Evolutionary conservation across 2,113 vertebrate genomes (phyloP).

Genomic region (Mustela nigripes): DNA sequence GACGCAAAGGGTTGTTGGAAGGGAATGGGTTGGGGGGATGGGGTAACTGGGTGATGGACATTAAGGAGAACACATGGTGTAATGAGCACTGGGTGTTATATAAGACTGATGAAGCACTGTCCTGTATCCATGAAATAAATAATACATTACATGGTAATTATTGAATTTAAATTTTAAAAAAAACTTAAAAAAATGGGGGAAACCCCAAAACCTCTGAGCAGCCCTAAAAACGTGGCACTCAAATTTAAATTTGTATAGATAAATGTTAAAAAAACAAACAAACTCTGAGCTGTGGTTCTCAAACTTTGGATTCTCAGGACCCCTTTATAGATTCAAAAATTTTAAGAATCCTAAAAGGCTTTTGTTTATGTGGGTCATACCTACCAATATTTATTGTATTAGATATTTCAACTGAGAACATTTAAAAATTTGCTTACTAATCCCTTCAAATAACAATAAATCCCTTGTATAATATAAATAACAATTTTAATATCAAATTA

Average conservation of each 20-base stretch:
- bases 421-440: constrained; percentile 30
- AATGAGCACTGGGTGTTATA: too few relatives aligned
- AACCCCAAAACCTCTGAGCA: too few relatives aligned
- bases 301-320: neutral
- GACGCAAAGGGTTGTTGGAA: too few relatives aligned
- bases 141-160: too few relatives aligned
- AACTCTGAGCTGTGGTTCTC: neutral
- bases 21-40: too few relatives aligned
- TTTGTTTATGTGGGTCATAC: neutral
- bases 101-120: too few relatives aligned
- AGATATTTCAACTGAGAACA: constrained; percentile 41
- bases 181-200: too few relatives aligned
- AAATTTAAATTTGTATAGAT: neutral
- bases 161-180: too few relatives aligned
- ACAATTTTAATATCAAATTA: neutral
- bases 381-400: neutral
- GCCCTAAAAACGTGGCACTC: neutral
- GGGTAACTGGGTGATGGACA: too few relatives aligned
- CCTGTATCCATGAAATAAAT: too few relatives aligned
- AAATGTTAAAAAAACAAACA: neutral
- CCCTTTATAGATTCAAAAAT: neutral
- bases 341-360: neutral
- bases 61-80: too few relatives aligned
- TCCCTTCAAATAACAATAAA: neutral
- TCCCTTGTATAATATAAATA: neutral